Evolutionary conservation across 2,888 invertebrate genomes (phyloP), one percentile per base, ranked within the genome.

Genomic region (Hydriomena furcata): DNA sequence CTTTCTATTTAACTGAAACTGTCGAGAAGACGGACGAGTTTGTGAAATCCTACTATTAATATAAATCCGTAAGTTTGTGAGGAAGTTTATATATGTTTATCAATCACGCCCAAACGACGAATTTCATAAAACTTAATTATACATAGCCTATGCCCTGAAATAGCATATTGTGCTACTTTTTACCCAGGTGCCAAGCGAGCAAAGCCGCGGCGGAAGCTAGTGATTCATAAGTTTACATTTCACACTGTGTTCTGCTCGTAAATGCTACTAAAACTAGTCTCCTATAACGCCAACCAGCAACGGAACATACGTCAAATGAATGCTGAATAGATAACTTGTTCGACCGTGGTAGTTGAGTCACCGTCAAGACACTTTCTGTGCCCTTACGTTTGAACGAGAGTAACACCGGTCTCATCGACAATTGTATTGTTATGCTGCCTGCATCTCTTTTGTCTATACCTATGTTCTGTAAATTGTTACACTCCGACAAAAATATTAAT

Each of bases 321-420:
- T 87, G 74, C 72, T 73, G 76, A 88, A 76, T 76, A 68, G 66
- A 12, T 45, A 45, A 44, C 45, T 36, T 69, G 68, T 78, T 80
- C 76, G 76, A 79, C 73, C 71, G 74, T 73, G 57, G 65, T 48
- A 66, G 80, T 78, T 87, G 87, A 88, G 77, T 88, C 88, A 84
- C 65, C 63, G 68, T 54, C 70, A 66, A 67, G 70, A 70, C 62
- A 71, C 73, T 82, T 78, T 82, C 76, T 59, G 61, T 52, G 49
- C 52, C 51, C 56, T 54, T 55, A 53, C 42, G 51, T 55, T 49
- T 45, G 56, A 61, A 62, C 58, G 64, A 71, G 63, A 66, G 58
- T 53, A 49, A 53, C 52, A 43, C 49, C 46, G 41, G 35, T 46
- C 44, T 51, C 42, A 36, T 34, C 43, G 32, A 56, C 40, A 32